Percentiles rank a stretch among this genome's conserved stretches.
phyloP scores from a whole-genome alignment of 2,113 vertebrate species.

The Phalacrocorax brasilianus region DNA sequence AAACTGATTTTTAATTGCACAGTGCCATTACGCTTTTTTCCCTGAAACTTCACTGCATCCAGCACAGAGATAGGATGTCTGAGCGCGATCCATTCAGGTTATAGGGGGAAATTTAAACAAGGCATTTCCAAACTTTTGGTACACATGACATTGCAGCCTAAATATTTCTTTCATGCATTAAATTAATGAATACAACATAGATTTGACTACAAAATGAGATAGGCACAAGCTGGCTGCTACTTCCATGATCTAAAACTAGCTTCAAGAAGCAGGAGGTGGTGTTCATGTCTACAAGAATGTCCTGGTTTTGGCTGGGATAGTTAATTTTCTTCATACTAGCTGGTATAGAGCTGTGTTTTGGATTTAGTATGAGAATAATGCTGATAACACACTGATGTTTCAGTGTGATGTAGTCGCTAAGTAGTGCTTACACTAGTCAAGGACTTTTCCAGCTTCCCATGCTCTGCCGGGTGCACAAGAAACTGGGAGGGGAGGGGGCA shows the following conservation, averaged over 20 bases:
- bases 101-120: neutral
- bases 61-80: neutral
- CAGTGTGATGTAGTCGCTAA: no score
- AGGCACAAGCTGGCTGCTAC: neutral
- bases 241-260: neutral
- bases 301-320: no score
- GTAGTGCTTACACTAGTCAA: no score
- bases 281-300: neutral
- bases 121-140: neutral
- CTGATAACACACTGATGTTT: no score
- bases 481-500: no score
- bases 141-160: neutral
- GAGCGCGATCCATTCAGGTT: neutral
- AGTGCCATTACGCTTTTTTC: neutral
- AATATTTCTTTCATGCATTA: neutral
- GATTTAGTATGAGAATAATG: no score
- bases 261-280: neutral
- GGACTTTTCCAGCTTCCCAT: no score
- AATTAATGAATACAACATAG: neutral
- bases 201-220: neutral
- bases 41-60: neutral
- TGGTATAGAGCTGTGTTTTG: no score
- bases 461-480: no score
- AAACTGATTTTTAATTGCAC: neutral
- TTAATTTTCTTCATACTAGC: no score